phyloP scores from a whole-genome alignment of 1,140 invertebrate genomes.

The Drosophila ercepeae region DNA sequence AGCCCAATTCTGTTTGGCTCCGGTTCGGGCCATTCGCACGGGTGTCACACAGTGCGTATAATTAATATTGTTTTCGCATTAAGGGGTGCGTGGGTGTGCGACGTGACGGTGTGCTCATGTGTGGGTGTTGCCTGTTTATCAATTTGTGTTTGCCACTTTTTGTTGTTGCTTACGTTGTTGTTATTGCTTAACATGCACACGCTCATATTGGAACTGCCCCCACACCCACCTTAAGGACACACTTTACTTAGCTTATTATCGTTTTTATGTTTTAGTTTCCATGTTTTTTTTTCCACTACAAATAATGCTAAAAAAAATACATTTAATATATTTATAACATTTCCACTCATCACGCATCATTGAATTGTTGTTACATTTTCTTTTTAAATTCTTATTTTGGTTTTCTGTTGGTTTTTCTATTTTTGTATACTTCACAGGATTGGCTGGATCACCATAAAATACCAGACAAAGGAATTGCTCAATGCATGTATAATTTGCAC shows the following conservation, averaged over 20 bases:
- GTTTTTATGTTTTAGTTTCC: neutral
- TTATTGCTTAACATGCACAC: slow-evolving; percentile 13
- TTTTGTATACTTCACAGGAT: slow-evolving; percentile 78
- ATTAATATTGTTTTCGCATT: slow-evolving; percentile 63
- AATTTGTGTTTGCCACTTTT: slow-evolving; percentile 55
- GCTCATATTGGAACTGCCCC: slow-evolving; percentile 6
- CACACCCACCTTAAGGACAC: slow-evolving; percentile 13
- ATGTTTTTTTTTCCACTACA: slow-evolving; percentile 10
- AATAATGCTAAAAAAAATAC: neutral
- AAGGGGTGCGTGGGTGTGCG: slow-evolving; percentile 11
- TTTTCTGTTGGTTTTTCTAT: slow-evolving; percentile 56
- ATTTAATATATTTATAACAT: slow-evolving; percentile 34
- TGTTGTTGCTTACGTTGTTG: slow-evolving; percentile 13
- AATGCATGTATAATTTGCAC: slow-evolving; percentile 84
- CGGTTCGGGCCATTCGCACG: slow-evolving; percentile 20
- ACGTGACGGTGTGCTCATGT: slow-evolving; percentile 1
- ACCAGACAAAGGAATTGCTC: slow-evolving; percentile 82
- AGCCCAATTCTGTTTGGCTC: neutral
- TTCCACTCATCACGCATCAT: slow-evolving; percentile 67
- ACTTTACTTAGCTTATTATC: slow-evolving; percentile 15
- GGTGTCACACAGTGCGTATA: slow-evolving; percentile 65
- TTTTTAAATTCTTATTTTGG: slow-evolving; percentile 24
- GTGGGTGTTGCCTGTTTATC: slow-evolving; percentile 48
- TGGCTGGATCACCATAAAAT: slow-evolving; percentile 84
- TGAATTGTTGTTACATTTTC: slow-evolving; percentile 59